Evolutionary conservation across 2,113 vertebrate species (phyloP).

Genomic region (Pantherophis guttatus): DNA sequence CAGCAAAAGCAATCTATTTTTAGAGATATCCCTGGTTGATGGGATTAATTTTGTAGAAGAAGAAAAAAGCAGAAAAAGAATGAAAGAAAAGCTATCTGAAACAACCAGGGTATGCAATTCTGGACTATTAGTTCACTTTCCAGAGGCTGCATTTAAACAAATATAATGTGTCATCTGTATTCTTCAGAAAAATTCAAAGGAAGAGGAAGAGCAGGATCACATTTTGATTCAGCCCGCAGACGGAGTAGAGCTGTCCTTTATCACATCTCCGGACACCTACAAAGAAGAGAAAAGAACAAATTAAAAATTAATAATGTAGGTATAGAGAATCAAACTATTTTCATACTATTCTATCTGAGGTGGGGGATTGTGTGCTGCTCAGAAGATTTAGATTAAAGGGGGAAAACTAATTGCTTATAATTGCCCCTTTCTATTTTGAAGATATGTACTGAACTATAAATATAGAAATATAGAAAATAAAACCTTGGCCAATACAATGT

Average conservation of each 20-base stretch:
- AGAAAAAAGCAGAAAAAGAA: neutral
- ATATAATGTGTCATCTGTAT: constrained; percentile 45
- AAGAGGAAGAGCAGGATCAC: constrained; percentile 82
- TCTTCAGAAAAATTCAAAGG: constrained; percentile 84
- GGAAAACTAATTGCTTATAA: constrained; percentile 25
- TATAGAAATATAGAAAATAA: constrained; percentile 43
- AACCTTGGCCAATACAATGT: constrained; percentile 16
- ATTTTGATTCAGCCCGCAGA: constrained; percentile 83
- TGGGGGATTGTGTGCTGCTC: constrained; percentile 19
- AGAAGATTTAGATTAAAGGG: constrained; percentile 32
- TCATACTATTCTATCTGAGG: neutral
- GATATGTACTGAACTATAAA: constrained; percentile 37
- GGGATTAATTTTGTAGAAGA: neutral
- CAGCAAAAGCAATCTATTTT: neutral
- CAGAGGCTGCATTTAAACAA: constrained; percentile 41
- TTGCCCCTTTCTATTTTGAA: neutral
- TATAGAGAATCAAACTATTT: constrained; percentile 27
- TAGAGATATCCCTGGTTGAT: neutral
- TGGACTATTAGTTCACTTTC: constrained; percentile 23
- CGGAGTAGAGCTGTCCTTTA: constrained; percentile 90
- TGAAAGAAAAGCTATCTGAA: neutral
- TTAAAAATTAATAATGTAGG: constrained; percentile 96
- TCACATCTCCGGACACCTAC: constrained; percentile 95
- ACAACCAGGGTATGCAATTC: neutral
- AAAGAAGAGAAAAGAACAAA: constrained; percentile 93